A percentile compares a stretch with the other conserved stretches of the same genome.
Evolutionary conservation across 37 sponge, comb jelly and placozoan species (phyloP).

Genomic region (Tethya wilhelma): DNA sequence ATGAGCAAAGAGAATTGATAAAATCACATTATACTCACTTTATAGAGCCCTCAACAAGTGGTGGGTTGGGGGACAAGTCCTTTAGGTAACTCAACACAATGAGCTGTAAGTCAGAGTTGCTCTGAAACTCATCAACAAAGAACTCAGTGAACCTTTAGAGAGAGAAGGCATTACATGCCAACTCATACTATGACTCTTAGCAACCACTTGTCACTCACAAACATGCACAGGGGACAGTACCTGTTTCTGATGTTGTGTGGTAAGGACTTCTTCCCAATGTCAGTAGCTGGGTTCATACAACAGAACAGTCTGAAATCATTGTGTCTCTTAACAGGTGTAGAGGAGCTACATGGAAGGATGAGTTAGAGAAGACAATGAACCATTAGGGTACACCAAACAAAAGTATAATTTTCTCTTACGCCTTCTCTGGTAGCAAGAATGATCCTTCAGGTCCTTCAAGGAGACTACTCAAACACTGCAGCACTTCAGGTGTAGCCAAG

Average conservation of each 20-base stretch:
- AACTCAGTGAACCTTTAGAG: conserved; percentile 96
- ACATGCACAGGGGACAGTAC: neutral
- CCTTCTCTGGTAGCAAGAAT: conserved; percentile 78
- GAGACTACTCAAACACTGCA: conserved; percentile 91
- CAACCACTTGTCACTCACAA: neutral
- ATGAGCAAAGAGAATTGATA: no score
- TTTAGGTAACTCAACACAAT: conserved; percentile 81
- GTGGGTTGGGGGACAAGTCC: conserved; percentile 6
- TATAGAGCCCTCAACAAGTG: conserved; percentile 66
- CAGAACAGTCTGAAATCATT: conserved; percentile 87
- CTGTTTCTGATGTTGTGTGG: conserved; percentile 89
- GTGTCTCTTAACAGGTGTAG: conserved; percentile 70
- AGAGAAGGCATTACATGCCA: no score
- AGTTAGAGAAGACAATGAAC: neutral
- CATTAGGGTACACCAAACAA: neutral
- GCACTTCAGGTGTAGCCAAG: conserved; percentile 89
- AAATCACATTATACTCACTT: no score
- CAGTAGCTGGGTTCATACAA: conserved; percentile 99
- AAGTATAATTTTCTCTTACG: conserved; percentile 33
- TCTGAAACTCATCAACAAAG: conserved; percentile 83
- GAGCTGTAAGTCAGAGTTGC: conserved; percentile 61
- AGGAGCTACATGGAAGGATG: neutral
- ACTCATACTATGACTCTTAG: neutral
- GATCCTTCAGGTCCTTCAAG: conserved; percentile 74
- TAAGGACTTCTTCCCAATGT: conserved; percentile 90